Percentiles rank a stretch among this genome's conserved stretches.
Conservation (phyloP, 1,140 invertebrate genomes). For the Cydia pomonella region DNA sequence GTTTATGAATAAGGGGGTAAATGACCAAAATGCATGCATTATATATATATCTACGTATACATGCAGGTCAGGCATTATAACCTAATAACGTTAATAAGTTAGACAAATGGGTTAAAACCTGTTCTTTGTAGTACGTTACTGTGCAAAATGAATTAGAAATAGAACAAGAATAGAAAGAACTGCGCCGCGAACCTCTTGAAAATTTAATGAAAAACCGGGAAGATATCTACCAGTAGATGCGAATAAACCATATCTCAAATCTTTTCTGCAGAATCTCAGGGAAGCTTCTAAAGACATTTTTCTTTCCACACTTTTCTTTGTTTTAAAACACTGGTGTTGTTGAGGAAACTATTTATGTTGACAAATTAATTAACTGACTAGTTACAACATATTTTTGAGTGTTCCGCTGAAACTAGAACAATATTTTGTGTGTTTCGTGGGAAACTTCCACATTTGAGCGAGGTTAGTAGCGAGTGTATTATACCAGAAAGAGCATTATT, state of each 20-base stretch:
- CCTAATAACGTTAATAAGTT: no score
- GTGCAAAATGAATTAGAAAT: not conserved
- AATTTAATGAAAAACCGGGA: conserved; percentile 39
- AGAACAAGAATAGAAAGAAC: conserved; percentile 19
- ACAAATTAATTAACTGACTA: conserved; percentile 32
- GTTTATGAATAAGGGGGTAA: no score
- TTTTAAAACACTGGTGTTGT: conserved; percentile 23
- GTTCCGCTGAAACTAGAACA: not conserved
- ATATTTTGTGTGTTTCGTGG: conserved; percentile 1
- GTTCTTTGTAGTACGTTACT: not conserved
- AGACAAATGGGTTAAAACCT: no score
- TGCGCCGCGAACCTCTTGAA: conserved; percentile 29
- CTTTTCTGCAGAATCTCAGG: conserved; percentile 14
- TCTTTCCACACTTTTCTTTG: conserved; percentile 4
- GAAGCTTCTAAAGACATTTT: not conserved
- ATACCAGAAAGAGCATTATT: conserved; percentile 24
- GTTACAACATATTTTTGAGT: conserved; percentile 20
- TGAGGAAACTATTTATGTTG: conserved; percentile 24
- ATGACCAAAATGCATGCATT: no score
- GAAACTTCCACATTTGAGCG: not conserved
- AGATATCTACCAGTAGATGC: conserved; percentile 29
- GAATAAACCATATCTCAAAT: conserved; percentile 35
- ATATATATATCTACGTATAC: no score
- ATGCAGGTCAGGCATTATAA: no score
- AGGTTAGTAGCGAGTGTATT: not conserved